Base-by-base conservation (phyloP, 1,140 invertebrate species). In the Drosophila navojoa region DNA sequence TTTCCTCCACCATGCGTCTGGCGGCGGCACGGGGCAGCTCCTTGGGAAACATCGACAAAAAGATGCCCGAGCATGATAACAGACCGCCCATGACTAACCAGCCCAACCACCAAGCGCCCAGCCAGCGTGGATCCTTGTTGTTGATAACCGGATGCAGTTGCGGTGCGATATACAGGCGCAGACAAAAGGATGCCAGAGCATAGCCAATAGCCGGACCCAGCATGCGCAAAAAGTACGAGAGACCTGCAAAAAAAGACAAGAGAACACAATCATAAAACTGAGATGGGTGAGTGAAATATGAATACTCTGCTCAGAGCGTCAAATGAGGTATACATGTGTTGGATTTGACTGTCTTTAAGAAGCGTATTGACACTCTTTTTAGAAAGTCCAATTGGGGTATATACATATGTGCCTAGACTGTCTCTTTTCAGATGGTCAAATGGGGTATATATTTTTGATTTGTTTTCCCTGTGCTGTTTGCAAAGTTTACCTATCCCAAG, bases 21-120 rank as follows among this genome's bases (percentile, higher is more conserved):
- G 94, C 93, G 2, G 93, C 93, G 0, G 95, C 94, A 42, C 94
- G 90, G 0, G 95, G 95, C 35, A 96, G 79, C 2, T 94, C 94
- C 81, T 94, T 94, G 6, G 95, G 95, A 71, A 96, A 95, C 35
- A 96, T 92, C 0, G 94, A 93, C 2, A 96, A 92, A n/a, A 95
- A 91, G 5, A 94, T 93, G 0, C 94, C 93, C 29, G 95, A 94
- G 19, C 95, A 57, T n/a, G 95, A 93, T 0, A 96, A 92, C 2
- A 95, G 77, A 0, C 93, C 82, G n/a, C 94, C 95, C 59, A 96
- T 92, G 9, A 96, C 93, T 29, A 96, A 93, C 96, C 94, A 97
- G 22, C 96, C 96, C 27, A 96, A 75, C 96, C 96, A 96, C 96
- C 96, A 96, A 10, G 96, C 96, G 1, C 96, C 96, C 16, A 96